phyloP scores from a whole-genome alignment of 1,140 invertebrate species.

The Melipona quadrifasciata region DNA sequence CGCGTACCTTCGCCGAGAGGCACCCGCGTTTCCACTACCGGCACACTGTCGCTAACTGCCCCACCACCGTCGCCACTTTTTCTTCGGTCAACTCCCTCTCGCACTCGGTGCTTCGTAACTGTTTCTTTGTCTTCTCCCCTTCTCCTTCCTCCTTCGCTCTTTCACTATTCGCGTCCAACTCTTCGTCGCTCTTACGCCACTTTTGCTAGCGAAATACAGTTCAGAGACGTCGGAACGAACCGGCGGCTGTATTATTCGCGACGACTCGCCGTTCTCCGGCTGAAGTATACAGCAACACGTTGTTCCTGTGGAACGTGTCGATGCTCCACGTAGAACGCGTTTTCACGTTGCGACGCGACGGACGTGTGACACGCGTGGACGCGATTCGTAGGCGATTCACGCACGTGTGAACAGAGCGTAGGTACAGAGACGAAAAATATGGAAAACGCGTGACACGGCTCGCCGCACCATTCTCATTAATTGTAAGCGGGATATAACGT shows the following conservation, averaged over 20 bases:
- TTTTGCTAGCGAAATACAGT: constrained; percentile 32
- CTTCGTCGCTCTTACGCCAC: neutral
- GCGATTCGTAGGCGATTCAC: neutral
- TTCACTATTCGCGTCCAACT: neutral
- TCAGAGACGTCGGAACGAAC: neutral
- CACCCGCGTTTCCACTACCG: constrained; percentile 20
- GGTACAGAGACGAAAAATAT: neutral
- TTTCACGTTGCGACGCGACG: neutral
- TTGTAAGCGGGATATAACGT: neutral
- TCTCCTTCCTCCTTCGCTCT: constrained; percentile 15
- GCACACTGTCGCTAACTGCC: constrained; percentile 8
- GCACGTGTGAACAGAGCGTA: neutral
- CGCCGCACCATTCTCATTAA: too few relatives aligned
- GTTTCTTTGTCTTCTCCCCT: constrained; percentile 54
- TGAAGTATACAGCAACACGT: neutral
- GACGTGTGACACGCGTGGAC: neutral
- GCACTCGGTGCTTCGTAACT: constrained; percentile 36
- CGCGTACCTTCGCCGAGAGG: neutral
- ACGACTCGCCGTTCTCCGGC: neutral
- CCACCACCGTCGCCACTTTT: constrained; percentile 37
- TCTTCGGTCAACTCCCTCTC: constrained; percentile 29
- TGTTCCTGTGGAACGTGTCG: neutral
- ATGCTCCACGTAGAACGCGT: neutral
- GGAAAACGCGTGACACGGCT: neutral
- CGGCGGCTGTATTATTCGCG: neutral